Conservation (phyloP, 2,888 invertebrate species). For the Acanthopleura granulata region DNA sequence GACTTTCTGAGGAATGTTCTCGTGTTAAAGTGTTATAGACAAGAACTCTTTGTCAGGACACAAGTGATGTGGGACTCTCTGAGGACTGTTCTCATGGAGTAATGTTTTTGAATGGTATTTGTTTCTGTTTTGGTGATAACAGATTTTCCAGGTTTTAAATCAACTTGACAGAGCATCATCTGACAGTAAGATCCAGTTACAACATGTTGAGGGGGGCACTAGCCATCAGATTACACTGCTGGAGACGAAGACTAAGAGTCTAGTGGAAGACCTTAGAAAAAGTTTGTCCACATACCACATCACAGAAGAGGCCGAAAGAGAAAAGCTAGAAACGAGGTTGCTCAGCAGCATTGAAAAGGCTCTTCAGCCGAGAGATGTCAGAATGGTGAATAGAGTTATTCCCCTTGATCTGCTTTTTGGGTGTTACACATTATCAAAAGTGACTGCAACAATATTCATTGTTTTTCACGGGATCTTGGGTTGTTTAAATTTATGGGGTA, state of each 20-base stretch:
- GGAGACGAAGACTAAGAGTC: constrained; percentile 55
- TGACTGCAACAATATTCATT: too few relatives aligned
- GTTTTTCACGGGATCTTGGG: too few relatives aligned
- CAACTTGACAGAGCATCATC: constrained; percentile 46
- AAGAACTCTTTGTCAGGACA: too few relatives aligned
- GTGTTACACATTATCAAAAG: too few relatives aligned
- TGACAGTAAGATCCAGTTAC: constrained; percentile 53
- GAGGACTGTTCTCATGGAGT: constrained; percentile 20
- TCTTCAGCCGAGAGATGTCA: constrained; percentile 25
- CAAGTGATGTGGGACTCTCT: too few relatives aligned
- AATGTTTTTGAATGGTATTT: background rate
- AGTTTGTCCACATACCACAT: constrained; percentile 45
- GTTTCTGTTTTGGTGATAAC: background rate
- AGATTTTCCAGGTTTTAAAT: constrained; percentile 20
- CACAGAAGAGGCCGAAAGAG: constrained; percentile 55
- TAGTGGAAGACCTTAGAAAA: constrained; percentile 60
- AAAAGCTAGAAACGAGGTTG: constrained; percentile 62
- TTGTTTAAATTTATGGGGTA: too few relatives aligned
- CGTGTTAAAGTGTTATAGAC: too few relatives aligned
- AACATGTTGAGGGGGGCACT: constrained; percentile 60
- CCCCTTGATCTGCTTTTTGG: background rate
- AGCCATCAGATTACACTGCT: constrained; percentile 59
- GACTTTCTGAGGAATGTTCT: too few relatives aligned
- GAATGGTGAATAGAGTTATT: constrained; percentile 8
- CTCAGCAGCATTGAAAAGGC: constrained; percentile 52